Evolutionary conservation across 2,888 invertebrate species (phyloP).

Genomic region (Euplagia quadripunctaria): DNA sequence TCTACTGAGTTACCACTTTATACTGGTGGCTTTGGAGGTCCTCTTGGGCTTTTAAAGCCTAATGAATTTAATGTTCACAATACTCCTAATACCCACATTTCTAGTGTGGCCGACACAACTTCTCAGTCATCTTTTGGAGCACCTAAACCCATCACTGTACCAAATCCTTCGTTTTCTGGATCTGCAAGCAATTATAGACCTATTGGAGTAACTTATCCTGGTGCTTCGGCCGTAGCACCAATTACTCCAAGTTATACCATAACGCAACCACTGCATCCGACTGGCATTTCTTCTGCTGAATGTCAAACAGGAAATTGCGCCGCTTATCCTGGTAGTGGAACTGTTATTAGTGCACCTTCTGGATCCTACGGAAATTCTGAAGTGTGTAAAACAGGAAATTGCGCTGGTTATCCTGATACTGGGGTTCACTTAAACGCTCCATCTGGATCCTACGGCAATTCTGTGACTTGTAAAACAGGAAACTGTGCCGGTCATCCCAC

Average conservation of each 20-base stretch:
- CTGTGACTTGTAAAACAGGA: conserved; percentile 16
- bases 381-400: conserved; percentile 19
- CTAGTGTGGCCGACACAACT: conserved; percentile 14
- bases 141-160: conserved; percentile 26
- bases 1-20: conserved; percentile 38
- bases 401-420: not conserved
- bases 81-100: conserved; percentile 20
- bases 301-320: conserved; percentile 21
- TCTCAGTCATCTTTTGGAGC: conserved; percentile 25
- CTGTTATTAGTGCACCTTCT: conserved; percentile 9
- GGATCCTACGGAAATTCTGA: conserved; percentile 17
- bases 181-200: conserved; percentile 32
- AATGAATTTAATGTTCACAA: conserved; percentile 25
- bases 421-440: not conserved
- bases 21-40: conserved; percentile 60
- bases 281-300: not conserved
- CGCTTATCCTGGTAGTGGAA: not conserved
- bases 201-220: conserved; percentile 25
- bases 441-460: conserved; percentile 14
- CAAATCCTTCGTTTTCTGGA: conserved; percentile 24
- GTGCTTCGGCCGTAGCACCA: conserved; percentile 19
- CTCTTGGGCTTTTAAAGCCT: conserved; percentile 57
- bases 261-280: conserved; percentile 20
- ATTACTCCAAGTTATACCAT: conserved; percentile 18
- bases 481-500: conserved; percentile 8